These are phyloP conservation scores for Xiphophorus birchmanni DNA, from an alignment of 2,797 vertebrate genomes.

Conservation along the genomic window DNA sequence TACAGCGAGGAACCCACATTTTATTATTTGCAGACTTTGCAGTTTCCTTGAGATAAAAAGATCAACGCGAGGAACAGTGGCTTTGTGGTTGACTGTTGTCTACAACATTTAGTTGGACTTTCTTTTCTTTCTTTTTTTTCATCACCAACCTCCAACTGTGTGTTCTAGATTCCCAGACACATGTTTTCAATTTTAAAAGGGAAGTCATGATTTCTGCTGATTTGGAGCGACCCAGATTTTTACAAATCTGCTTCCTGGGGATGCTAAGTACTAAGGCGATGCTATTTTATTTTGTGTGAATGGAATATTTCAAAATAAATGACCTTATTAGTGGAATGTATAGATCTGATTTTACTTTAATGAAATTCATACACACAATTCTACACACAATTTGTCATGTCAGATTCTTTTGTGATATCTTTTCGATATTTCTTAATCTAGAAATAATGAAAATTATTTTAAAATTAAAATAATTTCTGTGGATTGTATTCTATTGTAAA, in stretches of 20 bases:
- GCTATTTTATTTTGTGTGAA: not conserved
- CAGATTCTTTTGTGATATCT: not conserved
- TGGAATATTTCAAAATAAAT: not conserved
- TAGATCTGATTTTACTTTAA: not conserved
- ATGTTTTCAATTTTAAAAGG: not conserved
- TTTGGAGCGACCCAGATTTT: not conserved
- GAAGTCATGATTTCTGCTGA: not conserved
- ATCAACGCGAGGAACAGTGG: not conserved
- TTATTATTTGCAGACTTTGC: not conserved
- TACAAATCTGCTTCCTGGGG: not conserved
- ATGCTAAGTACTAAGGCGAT: not conserved
- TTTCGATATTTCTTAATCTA: not conserved
- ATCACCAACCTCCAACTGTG: not conserved
- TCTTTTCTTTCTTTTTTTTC: not conserved
- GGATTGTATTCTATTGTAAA: too few species aligned
- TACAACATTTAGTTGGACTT: not conserved
- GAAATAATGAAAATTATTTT: not conserved
- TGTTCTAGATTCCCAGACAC: not conserved
- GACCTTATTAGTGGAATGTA: not conserved
- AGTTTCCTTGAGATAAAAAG: slow-evolving; percentile 2
- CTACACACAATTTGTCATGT: too few species aligned
- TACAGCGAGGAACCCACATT: not conserved
- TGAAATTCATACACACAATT: too few species aligned
- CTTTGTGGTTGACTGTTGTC: not conserved
- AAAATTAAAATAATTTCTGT: not conserved